Evolutionary conservation across 2,797 vertebrate genomes (phyloP).

Genomic region (Forpus xanthops): DNA sequence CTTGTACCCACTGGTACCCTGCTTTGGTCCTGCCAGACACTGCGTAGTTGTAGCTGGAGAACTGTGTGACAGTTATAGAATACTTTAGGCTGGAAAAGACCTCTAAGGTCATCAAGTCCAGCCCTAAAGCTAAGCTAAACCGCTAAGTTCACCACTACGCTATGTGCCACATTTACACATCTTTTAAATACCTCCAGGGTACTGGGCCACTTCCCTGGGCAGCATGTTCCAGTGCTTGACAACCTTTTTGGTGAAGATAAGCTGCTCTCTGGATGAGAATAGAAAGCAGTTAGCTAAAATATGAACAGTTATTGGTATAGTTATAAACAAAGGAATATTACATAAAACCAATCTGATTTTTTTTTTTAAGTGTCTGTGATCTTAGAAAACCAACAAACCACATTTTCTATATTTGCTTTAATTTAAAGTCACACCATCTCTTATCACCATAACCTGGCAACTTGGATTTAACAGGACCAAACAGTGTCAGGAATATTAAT

Average conservation of each 20-base stretch:
- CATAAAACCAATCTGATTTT: neutral
- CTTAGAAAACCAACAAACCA: neutral
- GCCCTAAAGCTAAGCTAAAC: neutral
- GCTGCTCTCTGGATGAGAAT: neutral
- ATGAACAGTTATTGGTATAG: neutral
- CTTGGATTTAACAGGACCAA: neutral
- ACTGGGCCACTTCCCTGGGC: neutral
- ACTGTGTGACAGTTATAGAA: neutral
- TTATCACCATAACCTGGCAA: neutral
- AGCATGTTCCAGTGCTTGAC: neutral
- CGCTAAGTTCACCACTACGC: neutral
- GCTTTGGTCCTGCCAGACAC: neutral
- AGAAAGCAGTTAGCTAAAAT: neutral
- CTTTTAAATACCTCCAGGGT: neutral
- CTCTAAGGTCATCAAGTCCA: neutral
- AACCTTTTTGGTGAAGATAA: neutral
- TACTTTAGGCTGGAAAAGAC: neutral
- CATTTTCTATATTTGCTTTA: neutral
- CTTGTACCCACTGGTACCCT: neutral
- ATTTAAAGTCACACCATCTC: neutral
- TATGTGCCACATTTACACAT: neutral
- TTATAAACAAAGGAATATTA: neutral
- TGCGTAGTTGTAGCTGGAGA: neutral
- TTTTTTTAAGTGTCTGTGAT: neutral
- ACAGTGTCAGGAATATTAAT: neutral